These are phyloP conservation scores for Macrotis lagotis DNA, from an alignment of 2,113 vertebrate species.

Conservation along the genomic window DNA sequence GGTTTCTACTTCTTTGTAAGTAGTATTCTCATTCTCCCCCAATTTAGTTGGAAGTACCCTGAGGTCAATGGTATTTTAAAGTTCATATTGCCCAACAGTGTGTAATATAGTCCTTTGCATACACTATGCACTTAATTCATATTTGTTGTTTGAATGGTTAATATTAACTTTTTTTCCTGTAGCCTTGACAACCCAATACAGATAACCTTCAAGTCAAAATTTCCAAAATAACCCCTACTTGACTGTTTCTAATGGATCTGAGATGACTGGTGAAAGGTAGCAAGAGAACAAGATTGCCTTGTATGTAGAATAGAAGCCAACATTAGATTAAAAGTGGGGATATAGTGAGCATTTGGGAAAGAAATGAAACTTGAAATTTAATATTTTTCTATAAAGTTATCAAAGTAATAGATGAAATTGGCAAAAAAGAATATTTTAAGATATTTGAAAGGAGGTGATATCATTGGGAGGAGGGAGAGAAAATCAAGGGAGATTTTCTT, in stretches of 20 bases:
- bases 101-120: background rate
- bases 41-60: background rate
- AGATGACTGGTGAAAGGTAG: background rate
- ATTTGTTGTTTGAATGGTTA: background rate
- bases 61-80: background rate
- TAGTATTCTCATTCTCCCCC: background rate
- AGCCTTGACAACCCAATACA: background rate
- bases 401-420: background rate
- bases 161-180: background rate
- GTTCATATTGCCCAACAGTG: background rate
- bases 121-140: background rate
- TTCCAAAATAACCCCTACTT: background rate
- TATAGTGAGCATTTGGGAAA: background rate
- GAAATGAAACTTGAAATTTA: background rate
- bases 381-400: conserved; percentile 11
- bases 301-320: background rate
- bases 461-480: background rate
- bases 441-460: background rate
- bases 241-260: background rate
- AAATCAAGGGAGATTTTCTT: background rate
- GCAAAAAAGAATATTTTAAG: background rate
- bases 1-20: background rate
- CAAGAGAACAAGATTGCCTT: background rate
- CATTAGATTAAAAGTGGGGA: background rate
- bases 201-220: background rate